Conservation (phyloP, 2,888 invertebrate species). For the Leucoptera coffeella region DNA sequence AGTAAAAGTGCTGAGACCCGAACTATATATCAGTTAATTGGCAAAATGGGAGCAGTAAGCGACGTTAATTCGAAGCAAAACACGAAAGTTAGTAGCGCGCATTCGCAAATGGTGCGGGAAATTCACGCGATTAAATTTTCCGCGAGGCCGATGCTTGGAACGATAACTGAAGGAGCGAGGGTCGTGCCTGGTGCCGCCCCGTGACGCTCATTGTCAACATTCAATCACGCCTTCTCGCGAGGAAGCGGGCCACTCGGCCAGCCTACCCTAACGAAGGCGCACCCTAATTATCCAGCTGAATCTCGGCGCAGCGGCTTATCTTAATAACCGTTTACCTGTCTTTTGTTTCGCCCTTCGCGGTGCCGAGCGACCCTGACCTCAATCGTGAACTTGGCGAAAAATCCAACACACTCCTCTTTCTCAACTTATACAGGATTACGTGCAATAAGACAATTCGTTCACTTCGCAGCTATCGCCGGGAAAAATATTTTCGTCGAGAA, state of each 20-base stretch:
- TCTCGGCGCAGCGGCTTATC: neutral
- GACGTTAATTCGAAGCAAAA: slow-evolving; percentile 21
- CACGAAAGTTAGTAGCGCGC: slow-evolving; percentile 23
- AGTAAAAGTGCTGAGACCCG: neutral
- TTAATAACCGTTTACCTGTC: slow-evolving; percentile 17
- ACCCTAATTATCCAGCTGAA: slow-evolving; percentile 19
- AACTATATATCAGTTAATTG: no score
- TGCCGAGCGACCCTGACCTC: no score
- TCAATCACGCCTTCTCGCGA: slow-evolving; percentile 42
- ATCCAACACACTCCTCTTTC: no score
- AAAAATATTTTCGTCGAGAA: no score
- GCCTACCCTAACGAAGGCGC: slow-evolving; percentile 9
- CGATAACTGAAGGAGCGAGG: slow-evolving; percentile 42
- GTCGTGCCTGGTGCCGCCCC: slow-evolving; percentile 48
- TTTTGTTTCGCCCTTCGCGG: slow-evolving; percentile 25
- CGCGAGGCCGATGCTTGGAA: slow-evolving; percentile 41
- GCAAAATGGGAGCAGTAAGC: no score
- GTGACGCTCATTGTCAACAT: slow-evolving; percentile 43
- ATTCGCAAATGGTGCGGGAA: slow-evolving; percentile 34
- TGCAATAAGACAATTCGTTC: no score
- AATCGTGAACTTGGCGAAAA: no score
- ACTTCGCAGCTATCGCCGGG: no score
- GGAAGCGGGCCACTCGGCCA: slow-evolving; percentile 30
- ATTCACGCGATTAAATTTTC: slow-evolving; percentile 39
- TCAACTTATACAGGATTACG: no score